Conservation (phyloP, 2,113 vertebrate genomes). For the Notothenia rossii region DNA sequence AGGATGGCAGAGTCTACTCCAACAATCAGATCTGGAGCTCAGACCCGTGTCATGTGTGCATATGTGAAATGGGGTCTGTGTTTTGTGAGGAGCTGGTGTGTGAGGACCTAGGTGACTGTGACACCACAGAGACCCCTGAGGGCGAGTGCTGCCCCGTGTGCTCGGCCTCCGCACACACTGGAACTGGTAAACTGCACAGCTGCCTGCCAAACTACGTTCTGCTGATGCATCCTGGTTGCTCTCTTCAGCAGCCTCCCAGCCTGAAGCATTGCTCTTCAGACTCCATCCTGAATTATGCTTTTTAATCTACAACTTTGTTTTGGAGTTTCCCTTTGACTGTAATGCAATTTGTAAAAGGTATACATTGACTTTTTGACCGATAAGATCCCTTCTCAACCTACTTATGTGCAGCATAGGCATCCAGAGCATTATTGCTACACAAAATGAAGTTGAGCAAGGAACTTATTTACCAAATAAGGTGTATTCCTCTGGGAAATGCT, state of each 20-base stretch:
- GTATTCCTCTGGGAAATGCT: slow-evolving; percentile 56
- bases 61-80: slow-evolving; percentile 90
- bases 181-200: slow-evolving; percentile 51
- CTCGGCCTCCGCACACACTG: not conserved
- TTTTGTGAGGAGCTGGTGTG: slow-evolving; percentile 92
- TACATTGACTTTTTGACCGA: slow-evolving; percentile 44
- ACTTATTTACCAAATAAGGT: slow-evolving; percentile 44
- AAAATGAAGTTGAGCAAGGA: slow-evolving; percentile 31
- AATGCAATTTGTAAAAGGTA: slow-evolving; percentile 36
- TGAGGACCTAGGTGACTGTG: slow-evolving; percentile 85
- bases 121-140: slow-evolving; percentile 79
- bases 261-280: slow-evolving; percentile 43
- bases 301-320: not conserved
- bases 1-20: slow-evolving; percentile 56
- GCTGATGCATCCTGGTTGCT: slow-evolving; percentile 10
- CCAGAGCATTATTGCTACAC: not conserved
- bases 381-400: slow-evolving; percentile 51
- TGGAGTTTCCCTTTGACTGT: slow-evolving; percentile 27
- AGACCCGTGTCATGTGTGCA: slow-evolving; percentile 83
- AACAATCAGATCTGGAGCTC: slow-evolving; percentile 77
- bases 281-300: not conserved
- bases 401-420: slow-evolving; percentile 3
- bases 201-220: not conserved
- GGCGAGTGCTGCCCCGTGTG: slow-evolving; percentile 94
- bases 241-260: not conserved